Base-by-base conservation (phyloP, 2,797 vertebrate species). In the Lutjanus argentimaculatus region DNA sequence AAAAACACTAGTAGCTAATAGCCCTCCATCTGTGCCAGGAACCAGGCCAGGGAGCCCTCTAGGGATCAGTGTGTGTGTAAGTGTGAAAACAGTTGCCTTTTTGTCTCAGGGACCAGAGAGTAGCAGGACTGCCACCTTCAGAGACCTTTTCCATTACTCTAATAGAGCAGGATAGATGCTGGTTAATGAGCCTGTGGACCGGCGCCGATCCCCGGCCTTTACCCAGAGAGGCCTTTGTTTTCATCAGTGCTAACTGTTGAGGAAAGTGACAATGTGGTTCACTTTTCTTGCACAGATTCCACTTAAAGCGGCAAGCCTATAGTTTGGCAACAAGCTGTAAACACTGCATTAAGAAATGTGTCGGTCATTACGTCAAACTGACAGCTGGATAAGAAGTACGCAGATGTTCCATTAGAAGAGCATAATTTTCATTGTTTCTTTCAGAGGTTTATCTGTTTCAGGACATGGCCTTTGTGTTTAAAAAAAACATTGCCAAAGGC, bases 151-250 rank as follows among this genome's bases (percentile, higher is more conserved):
- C 72, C 46, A 85, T 86, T 83, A 79, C 58, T 72, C 56, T 76
- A 85, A 81, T 65, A 84, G 76, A 80, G 63, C 72, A 79, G 71
- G 77, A 83, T 67, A 69, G 82, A 82, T 77, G 79, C 68, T 80
- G 81, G 73, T 82, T 91, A 90, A 90, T 86, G 83, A 86, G 84
- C 59, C 85, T 0, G 59, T 67, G 61, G 64, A 67, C 69, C 42
- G 13, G 69, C 12, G 10, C 67, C 4, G 22, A 78, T 59, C 43
- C 19, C 21, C 10, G 4, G 59, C 65, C 75, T 82, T 79, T 43
- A 79, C 64, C 74, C 64, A 19, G 40, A 78, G 72, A 63, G n/a
- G 14, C 36, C 58, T 85, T 85, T 72, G 83, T 83, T 83, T 86
- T 76, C 36, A 77, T 57, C 16, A 16, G 15, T 19, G 25, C 40